Evolutionary conservation across 2,888 invertebrate genomes (phyloP).

Genomic region (Mechanitis mazaeus): DNA sequence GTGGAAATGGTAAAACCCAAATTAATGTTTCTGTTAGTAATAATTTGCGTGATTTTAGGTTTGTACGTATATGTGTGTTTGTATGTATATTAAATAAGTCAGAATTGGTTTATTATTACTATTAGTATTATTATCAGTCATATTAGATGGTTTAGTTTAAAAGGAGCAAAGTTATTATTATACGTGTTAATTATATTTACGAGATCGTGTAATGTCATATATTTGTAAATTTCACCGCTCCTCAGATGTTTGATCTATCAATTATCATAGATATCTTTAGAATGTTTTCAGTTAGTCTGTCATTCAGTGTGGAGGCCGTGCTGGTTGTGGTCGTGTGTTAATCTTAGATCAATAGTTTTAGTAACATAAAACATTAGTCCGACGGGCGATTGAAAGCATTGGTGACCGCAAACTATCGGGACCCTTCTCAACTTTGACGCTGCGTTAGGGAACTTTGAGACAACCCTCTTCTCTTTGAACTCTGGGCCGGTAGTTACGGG

Average conservation of each 20-base stretch:
- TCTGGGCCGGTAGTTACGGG: slow-evolving; percentile 15
- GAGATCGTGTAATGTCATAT: not conserved
- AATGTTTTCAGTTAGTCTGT: not conserved
- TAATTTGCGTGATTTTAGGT: slow-evolving; percentile 6
- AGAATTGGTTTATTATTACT: not conserved
- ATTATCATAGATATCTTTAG: not conserved
- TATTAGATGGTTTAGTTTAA: not conserved
- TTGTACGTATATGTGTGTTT: too few relatives aligned
- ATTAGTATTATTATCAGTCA: not conserved
- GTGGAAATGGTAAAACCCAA: slow-evolving; percentile 7
- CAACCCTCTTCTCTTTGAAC: slow-evolving; percentile 27
- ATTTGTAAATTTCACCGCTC: slow-evolving; percentile 1
- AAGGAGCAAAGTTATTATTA: not conserved
- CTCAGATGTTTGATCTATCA: not conserved
- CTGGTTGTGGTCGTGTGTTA: not conserved
- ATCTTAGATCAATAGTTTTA: slow-evolving; percentile 7
- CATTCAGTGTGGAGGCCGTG: not conserved
- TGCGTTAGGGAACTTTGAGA: slow-evolving; percentile 35
- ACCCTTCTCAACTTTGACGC: slow-evolving; percentile 62
- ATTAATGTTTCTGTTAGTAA: slow-evolving; percentile 12
- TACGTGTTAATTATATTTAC: not conserved
- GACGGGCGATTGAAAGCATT: slow-evolving; percentile 37
- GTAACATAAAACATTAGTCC: slow-evolving; percentile 6
- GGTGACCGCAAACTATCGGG: slow-evolving; percentile 42
- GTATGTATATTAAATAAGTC: not conserved